These are phyloP conservation scores for Cynopterus sphinx DNA, from an alignment of 2,797 vertebrate genomes.

Conservation along the genomic window DNA sequence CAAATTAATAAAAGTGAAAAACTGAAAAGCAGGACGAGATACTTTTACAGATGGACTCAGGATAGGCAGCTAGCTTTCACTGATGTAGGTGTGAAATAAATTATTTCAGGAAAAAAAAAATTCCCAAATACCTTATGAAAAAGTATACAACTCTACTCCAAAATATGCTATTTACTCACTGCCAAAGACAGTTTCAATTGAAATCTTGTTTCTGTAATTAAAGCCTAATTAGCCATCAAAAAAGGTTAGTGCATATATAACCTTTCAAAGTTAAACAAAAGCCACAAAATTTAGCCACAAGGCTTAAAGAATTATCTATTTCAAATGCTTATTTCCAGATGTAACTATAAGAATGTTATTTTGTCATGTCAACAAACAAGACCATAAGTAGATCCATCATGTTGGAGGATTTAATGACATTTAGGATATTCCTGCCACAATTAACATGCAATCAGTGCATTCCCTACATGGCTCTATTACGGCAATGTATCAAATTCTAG, in stretches of 20 bases:
- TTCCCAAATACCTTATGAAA: conserved; percentile 64
- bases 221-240: conserved; percentile 80
- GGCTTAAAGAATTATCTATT: conserved; percentile 78
- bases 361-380: conserved; percentile 76
- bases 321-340: conserved; percentile 76
- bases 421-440: conserved; percentile 80
- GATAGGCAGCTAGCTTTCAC: conserved; percentile 59
- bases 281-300: conserved; percentile 77
- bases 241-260: conserved; percentile 83
- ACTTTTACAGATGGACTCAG: conserved; percentile 44
- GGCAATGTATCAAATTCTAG: conserved; percentile 82
- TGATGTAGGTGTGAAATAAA: conserved; percentile 69
- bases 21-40: conserved; percentile 62
- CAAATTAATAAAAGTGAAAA: conserved; percentile 60
- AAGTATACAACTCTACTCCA: conserved; percentile 70
- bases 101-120: conserved; percentile 64
- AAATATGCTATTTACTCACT: conserved; percentile 62
- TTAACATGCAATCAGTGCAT: conserved; percentile 84
- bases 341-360: conserved; percentile 74
- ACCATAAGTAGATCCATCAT: conserved; percentile 74
- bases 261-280: conserved; percentile 82
- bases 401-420: conserved; percentile 70
- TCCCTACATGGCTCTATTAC: conserved; percentile 83
- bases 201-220: conserved; percentile 73
- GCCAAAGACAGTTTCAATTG: conserved; percentile 70